Conservation (phyloP, 1,140 invertebrate genomes). For the Bombyx mandarina region DNA sequence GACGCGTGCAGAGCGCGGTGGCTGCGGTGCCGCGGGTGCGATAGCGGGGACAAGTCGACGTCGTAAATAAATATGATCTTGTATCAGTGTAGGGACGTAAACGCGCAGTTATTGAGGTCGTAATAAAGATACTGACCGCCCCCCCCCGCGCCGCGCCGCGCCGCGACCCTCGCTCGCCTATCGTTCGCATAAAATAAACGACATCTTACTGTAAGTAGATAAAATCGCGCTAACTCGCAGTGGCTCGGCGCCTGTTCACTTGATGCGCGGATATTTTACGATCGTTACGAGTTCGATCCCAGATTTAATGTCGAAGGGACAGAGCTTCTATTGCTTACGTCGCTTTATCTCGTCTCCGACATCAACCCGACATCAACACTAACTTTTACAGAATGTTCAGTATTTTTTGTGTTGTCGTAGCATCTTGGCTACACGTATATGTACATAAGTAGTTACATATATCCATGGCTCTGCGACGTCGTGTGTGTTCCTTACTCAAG, state of each 20-base stretch:
- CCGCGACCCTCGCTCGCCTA: background rate
- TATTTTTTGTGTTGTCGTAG: background rate
- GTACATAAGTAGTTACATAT: too few relatives aligned
- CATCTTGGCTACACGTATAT: too few relatives aligned
- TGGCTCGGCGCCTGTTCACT: slow-evolving; percentile 20
- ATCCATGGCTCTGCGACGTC: too few relatives aligned
- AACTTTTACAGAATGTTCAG: background rate
- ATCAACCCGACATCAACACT: background rate
- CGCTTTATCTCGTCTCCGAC: background rate
- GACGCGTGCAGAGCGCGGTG: background rate
- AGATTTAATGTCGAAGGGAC: background rate
- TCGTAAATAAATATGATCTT: slow-evolving; percentile 11
- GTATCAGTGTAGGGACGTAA: slow-evolving; percentile 17
- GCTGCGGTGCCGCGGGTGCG: background rate
- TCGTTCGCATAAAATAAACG: slow-evolving; percentile 30
- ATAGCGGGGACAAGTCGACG: background rate
- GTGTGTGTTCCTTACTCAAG: too few relatives aligned
- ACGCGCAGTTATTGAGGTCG: slow-evolving; percentile 11
- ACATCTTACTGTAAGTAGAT: slow-evolving; percentile 21
- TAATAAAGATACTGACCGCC: slow-evolving; percentile 15
- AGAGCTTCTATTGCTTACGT: background rate
- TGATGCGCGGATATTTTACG: slow-evolving; percentile 21
- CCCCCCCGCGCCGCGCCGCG: background rate
- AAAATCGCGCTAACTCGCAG: slow-evolving; percentile 28
- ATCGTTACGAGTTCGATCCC: slow-evolving; percentile 3